Percentiles rank a stretch among this genome's conserved stretches.
Evolutionary conservation across 2,113 vertebrate species (phyloP).

Genomic region (Ictalurus furcatus): DNA sequence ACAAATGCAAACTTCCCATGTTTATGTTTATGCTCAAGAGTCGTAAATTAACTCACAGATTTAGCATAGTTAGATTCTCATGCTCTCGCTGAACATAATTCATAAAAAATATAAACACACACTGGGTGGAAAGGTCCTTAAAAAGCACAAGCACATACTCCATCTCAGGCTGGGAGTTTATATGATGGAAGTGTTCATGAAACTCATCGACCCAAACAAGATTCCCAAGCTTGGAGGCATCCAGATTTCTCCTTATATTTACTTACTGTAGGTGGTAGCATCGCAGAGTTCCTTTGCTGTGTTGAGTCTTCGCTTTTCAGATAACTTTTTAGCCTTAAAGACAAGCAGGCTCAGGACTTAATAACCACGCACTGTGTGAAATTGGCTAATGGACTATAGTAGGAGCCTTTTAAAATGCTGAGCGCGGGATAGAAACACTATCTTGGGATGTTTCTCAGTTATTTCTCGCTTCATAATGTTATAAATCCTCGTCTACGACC

Average conservation of each 20-base stretch:
- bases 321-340: slow-evolving; percentile 31
- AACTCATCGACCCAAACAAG: slow-evolving; percentile 4
- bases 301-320: neutral
- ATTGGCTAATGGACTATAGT: slow-evolving; percentile 24
- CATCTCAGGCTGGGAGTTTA: neutral
- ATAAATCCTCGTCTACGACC: slow-evolving; percentile 22
- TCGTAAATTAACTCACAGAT: neutral
- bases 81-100: slow-evolving; percentile 1
- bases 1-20: slow-evolving; percentile 14
- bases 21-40: neutral
- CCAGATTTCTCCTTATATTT: slow-evolving; percentile 57
- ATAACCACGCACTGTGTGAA: slow-evolving; percentile 29
- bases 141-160: slow-evolving; percentile 18
- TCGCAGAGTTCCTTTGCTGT: slow-evolving; percentile 39
- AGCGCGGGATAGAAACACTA: neutral
- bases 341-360: neutral
- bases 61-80: slow-evolving; percentile 4
- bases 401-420: slow-evolving; percentile 7
- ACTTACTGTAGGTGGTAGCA: slow-evolving; percentile 50
- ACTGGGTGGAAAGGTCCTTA: slow-evolving; percentile 11
- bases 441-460: slow-evolving; percentile 6
- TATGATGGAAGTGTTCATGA: slow-evolving; percentile 18
- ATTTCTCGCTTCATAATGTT: slow-evolving; percentile 23
- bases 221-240: slow-evolving; percentile 12
- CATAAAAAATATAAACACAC: slow-evolving; percentile 12